phyloP scores from a whole-genome alignment of 2,888 invertebrate species.

The Limnephilus auricula region DNA sequence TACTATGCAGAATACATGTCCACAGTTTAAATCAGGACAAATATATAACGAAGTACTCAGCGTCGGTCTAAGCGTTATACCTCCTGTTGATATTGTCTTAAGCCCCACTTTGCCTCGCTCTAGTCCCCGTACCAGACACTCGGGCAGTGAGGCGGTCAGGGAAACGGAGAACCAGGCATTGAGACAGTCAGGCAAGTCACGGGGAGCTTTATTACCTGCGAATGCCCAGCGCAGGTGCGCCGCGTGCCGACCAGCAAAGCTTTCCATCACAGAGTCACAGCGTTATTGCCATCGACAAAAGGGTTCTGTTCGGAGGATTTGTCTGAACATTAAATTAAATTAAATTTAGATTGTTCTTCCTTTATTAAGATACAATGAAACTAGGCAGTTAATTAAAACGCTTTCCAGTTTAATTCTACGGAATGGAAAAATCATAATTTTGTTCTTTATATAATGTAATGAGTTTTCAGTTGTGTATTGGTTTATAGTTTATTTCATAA shows the following conservation, averaged over 20 bases:
- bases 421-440: background rate
- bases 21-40: background rate
- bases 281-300: background rate
- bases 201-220: constrained; percentile 29
- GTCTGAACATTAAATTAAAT: background rate
- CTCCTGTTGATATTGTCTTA: constrained; percentile 21
- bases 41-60: background rate
- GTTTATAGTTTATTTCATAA: too few relatives aligned
- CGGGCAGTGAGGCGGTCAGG: background rate
- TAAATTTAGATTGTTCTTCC: background rate
- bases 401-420: background rate
- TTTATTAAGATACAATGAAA: background rate
- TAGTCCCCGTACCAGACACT: background rate
- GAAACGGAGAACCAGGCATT: background rate
- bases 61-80: constrained; percentile 2
- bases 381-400: background rate
- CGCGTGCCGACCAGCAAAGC: constrained; percentile 5
- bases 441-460: background rate
- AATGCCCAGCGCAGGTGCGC: constrained; percentile 33
- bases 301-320: background rate
- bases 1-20: background rate
- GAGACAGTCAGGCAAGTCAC: constrained; percentile 3
- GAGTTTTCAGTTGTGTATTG: background rate
- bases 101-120: background rate
- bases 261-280: background rate